Evolutionary conservation across 2,797 vertebrate species (phyloP).

Genomic region (Enteromius afrohamiltoni): DNA sequence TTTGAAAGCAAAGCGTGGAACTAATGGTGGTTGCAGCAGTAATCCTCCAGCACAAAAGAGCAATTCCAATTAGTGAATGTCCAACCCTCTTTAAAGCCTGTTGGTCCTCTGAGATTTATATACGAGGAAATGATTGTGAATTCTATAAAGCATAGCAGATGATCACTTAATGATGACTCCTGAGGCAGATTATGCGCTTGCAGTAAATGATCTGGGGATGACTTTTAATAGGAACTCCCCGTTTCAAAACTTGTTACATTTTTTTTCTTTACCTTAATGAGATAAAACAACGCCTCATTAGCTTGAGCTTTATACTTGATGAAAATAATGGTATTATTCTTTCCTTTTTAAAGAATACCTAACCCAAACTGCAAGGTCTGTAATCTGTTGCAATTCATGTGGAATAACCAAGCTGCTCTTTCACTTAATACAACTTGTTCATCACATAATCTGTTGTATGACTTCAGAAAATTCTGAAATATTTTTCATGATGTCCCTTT

Average conservation of each 20-base stretch:
- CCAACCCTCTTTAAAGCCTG: constrained; percentile 35
- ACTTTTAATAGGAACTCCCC: constrained; percentile 11
- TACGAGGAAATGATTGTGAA: constrained; percentile 25
- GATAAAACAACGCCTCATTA: background rate
- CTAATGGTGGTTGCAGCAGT: constrained; percentile 19
- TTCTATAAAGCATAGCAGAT: constrained; percentile 28
- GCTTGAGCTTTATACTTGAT: background rate
- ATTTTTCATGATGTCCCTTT: background rate
- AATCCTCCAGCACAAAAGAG: constrained; percentile 44
- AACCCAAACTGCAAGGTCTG: background rate
- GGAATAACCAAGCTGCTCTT: background rate
- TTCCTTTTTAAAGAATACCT: background rate
- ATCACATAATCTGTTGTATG: background rate
- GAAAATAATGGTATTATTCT: background rate
- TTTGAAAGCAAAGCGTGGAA: constrained; percentile 21
- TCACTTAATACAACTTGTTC: background rate
- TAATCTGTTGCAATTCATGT: background rate
- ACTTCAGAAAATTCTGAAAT: background rate
- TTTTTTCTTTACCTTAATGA: background rate
- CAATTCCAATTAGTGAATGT: constrained; percentile 36
- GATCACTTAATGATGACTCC: constrained; percentile 35
- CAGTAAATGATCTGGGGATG: constrained; percentile 16
- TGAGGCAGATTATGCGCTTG: constrained; percentile 28
- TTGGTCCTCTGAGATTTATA: constrained; percentile 25
- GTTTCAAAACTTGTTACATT: background rate